A percentile compares a stretch with the other conserved stretches of the same genome.
These are phyloP conservation scores for Agrenia bidenticulata DNA, from an alignment of 2,888 invertebrate species.

Conservation along the genomic window DNA sequence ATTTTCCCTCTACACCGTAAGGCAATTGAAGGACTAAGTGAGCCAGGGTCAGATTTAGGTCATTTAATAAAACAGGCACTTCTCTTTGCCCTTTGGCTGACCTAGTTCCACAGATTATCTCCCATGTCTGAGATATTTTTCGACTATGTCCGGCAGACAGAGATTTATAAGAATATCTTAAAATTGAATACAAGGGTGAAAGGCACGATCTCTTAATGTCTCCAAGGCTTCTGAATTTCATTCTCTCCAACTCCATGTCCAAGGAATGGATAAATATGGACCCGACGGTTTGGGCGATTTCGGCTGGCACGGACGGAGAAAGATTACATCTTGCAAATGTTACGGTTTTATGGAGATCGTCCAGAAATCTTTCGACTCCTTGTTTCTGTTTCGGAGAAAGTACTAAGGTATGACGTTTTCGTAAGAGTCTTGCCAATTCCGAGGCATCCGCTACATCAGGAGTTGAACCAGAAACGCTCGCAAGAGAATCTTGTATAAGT, in stretches of 20 bases:
- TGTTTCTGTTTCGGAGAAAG: conserved; percentile 17
- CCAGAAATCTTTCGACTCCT: conserved; percentile 15
- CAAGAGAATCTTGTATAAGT: conserved; percentile 18
- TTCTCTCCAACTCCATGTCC: conserved; percentile 4
- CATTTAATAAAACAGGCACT: conserved; percentile 37
- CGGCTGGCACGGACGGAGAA: neutral
- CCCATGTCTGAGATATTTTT: conserved; percentile 44
- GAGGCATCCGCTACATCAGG: neutral
- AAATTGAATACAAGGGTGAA: conserved; percentile 28
- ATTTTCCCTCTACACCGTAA: conserved; percentile 8
- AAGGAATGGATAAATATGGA: conserved; percentile 10
- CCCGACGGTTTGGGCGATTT: neutral
- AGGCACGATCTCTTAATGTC: conserved; percentile 15
- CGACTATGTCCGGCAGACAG: conserved; percentile 35
- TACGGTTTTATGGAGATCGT: conserved; percentile 9
- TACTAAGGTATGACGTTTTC: conserved; percentile 7
- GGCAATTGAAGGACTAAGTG: conserved; percentile 40
- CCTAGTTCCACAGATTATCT: conserved; percentile 33
- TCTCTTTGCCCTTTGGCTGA: conserved; percentile 31
- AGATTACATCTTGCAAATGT: neutral
- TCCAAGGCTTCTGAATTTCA: neutral
- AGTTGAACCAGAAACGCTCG: neutral
- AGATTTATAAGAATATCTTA: conserved; percentile 38
- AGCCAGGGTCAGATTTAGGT: conserved; percentile 30
- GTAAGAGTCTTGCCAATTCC: conserved; percentile 3